Evolutionary conservation across 2,888 invertebrate species (phyloP), one percentile per base, ranked within the genome.

Genomic region (Scelioninae gen. 2): DNA sequence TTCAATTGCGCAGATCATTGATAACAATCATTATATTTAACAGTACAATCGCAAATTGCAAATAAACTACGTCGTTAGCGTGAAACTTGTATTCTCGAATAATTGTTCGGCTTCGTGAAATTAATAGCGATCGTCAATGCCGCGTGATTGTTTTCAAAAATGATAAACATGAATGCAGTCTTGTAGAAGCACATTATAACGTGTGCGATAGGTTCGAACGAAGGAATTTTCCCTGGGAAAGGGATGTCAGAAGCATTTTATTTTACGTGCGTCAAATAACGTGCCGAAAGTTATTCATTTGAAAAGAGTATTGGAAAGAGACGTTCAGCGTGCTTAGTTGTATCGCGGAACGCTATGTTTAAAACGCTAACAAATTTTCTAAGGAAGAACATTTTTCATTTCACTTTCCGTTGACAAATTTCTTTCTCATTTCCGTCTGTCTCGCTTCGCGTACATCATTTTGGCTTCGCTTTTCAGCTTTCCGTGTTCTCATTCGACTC

Each of bases 101-200:
- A 2, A 13, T 1, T 10, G 2, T 35, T 22, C 28, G 35, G 10
- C 19, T 50, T 45, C 11, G 10, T 45, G 46, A 53, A 64, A 50
- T 50, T 13, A 50, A 15, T 18, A 18, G 13, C 31, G 39, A 53
- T 53, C n/a, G n/a, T n/a, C 25, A 45, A 11, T 63, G 43, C 11
- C 16, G 3, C n/a, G 25, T 52, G 43, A 63, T 33, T 63, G 43
- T n/a, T 28, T 61, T 53, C 31, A 13, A 18, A 60, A 67, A 61
- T 46, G 41, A 61, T 53, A 43, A 48, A 55, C 25, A 35, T 73
- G 61, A 57, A 73, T 67, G 67, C 61, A 73, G 67, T 73, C 61
- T 73, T 73, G 57, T 73, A 63, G 15, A 67, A 73, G 57, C 73
- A 73, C 61, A 73, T 46, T 73, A 41, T 28, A 67, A 73, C 46